phyloP scores from a whole-genome alignment of 2,113 vertebrate genomes.

The Lichenostomus cassidix region DNA sequence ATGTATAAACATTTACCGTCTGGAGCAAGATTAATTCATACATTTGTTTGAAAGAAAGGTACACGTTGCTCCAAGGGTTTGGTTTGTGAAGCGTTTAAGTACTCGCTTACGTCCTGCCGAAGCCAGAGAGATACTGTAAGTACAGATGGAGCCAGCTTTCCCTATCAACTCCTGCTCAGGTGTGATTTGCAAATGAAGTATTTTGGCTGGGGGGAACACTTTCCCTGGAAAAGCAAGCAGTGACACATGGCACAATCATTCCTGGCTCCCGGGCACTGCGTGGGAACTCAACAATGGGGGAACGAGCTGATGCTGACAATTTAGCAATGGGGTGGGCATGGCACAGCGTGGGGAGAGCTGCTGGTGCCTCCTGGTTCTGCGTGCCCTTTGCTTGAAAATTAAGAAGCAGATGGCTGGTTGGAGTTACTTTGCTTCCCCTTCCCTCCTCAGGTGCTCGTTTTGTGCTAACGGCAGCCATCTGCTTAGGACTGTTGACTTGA shows the following conservation, averaged over 20 bases:
- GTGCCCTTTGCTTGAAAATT: constrained; percentile 64
- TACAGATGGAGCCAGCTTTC: constrained; percentile 4
- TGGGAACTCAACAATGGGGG: neutral
- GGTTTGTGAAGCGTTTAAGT: neutral
- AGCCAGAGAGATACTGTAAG: neutral
- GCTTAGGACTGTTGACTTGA: constrained; percentile 54
- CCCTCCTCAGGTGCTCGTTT: constrained; percentile 65
- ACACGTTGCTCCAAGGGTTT: neutral
- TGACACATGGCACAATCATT: constrained; percentile 5
- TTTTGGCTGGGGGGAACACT: constrained; percentile 6
- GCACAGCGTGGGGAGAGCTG: constrained; percentile 2
- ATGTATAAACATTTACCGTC: constrained; percentile 33
- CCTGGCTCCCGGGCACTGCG: neutral
- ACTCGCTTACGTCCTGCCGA: neutral
- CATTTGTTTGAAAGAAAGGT: neutral
- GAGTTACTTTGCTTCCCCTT: constrained; percentile 28
- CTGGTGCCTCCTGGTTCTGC: constrained; percentile 27
- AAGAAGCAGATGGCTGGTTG: constrained; percentile 68
- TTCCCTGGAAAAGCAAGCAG: neutral
- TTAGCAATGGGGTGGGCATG: constrained; percentile 12
- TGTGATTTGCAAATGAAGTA: constrained; percentile 51
- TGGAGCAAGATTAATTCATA: constrained; percentile 25
- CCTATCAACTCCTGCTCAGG: constrained; percentile 12
- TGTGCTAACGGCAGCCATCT: constrained; percentile 71
- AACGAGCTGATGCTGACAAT: neutral